Conservation (phyloP, 2,888 invertebrate genomes). For the Drosophila siamana region DNA sequence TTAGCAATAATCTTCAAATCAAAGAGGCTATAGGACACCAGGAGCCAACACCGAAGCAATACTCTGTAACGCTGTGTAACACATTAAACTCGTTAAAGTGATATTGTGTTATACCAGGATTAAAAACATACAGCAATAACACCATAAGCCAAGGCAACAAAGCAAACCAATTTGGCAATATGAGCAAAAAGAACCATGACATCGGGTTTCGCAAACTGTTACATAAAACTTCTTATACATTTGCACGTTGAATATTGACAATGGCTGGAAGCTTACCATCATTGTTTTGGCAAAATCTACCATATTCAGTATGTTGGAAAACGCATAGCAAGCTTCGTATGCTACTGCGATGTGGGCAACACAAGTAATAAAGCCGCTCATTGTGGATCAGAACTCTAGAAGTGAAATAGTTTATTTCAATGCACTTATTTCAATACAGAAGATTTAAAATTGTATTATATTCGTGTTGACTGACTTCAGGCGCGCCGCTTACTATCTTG, state of each 20-base stretch:
- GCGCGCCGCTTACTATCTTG: too few relatives aligned
- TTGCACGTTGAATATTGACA: not conserved
- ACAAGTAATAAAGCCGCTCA: constrained; percentile 20
- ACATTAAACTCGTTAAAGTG: not conserved
- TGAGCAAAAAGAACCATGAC: not conserved
- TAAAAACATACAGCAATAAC: constrained; percentile 36
- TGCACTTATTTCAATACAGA: not conserved
- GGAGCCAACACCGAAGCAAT: constrained; percentile 31
- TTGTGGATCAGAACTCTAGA: constrained; percentile 6
- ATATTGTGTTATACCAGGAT: too few relatives aligned
- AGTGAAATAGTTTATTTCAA: not conserved
- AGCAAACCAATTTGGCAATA: constrained; percentile 20
- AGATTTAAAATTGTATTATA: not conserved
- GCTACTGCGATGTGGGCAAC: constrained; percentile 27
- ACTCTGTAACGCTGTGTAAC: constrained; percentile 14
- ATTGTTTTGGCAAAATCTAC: constrained; percentile 5
- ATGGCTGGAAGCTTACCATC: constrained; percentile 14
- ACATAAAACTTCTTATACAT: not conserved
- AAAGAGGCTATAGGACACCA: constrained; percentile 30
- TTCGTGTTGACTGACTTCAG: too few relatives aligned
- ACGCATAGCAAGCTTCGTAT: constrained; percentile 28
- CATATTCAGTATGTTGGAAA: constrained; percentile 16
- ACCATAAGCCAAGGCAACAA: constrained; percentile 27
- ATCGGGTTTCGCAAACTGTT: constrained; percentile 22
- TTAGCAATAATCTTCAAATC: constrained; percentile 15